phyloP scores from a whole-genome alignment of 2,113 vertebrate species.

The Paramormyrops kingsleyae region DNA sequence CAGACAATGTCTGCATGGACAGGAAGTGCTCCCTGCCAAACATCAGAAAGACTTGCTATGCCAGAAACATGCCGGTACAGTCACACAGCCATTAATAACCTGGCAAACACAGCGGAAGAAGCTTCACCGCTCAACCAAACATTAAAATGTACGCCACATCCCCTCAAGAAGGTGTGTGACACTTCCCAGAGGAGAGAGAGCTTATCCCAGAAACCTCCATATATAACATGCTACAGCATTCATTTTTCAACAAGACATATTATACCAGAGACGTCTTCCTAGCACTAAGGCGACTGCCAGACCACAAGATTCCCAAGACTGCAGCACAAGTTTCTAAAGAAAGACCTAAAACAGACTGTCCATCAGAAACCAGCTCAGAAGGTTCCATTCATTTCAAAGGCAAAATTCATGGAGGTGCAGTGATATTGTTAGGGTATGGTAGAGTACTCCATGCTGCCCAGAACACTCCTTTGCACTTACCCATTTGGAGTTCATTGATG shows the following conservation, averaged over 20 bases:
- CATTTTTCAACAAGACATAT: neutral
- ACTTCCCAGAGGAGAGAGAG: neutral
- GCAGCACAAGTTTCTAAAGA: slow-evolving; percentile 1
- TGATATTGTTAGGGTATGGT: neutral
- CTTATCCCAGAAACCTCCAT: neutral
- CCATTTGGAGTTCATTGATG: slow-evolving; percentile 92
- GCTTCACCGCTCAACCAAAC: neutral
- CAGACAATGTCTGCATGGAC: neutral
- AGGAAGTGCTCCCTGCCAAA: neutral
- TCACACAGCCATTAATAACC: neutral
- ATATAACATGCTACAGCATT: neutral
- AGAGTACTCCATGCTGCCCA: neutral
- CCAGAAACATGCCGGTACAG: neutral
- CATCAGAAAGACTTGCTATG: neutral
- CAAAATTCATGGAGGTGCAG: neutral
- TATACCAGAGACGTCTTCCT: neutral
- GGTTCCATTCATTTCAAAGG: neutral
- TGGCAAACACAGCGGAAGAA: neutral
- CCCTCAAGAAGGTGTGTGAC: neutral
- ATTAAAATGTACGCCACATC: neutral
- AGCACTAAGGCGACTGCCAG: neutral
- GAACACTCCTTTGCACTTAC: slow-evolving; percentile 53
- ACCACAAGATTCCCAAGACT: neutral
- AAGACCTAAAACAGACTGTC: neutral
- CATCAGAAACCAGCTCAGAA: neutral